Conservation (phyloP, 2,888 invertebrate genomes). For the Nymphalis urticae region DNA sequence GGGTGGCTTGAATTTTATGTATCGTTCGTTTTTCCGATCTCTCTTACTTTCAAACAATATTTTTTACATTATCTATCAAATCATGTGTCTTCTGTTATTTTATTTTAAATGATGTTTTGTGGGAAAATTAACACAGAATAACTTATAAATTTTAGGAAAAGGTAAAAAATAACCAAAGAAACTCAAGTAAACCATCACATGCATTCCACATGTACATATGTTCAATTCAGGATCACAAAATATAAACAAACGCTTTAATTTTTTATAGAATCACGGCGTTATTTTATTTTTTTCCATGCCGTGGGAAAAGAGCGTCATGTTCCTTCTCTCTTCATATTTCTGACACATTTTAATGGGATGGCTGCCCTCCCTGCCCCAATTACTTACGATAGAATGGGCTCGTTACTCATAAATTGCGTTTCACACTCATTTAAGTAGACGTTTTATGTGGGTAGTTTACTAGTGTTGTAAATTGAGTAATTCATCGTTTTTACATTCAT, state of each 20-base stretch:
- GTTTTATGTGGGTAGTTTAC: constrained; percentile 27
- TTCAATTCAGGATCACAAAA: constrained; percentile 9
- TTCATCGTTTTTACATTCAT: neutral
- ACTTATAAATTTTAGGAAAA: neutral
- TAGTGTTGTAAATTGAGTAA: constrained; percentile 13
- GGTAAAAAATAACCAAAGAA: neutral
- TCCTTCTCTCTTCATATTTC: constrained; percentile 33
- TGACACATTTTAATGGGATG: constrained; percentile 36
- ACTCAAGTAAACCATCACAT: constrained; percentile 10
- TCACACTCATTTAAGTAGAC: constrained; percentile 36
- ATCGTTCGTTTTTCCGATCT: too few relatives aligned
- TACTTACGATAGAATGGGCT: constrained; percentile 36
- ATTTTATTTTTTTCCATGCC: constrained; percentile 19
- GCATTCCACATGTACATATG: constrained; percentile 21
- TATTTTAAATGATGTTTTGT: too few relatives aligned
- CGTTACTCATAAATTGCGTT: constrained; percentile 39
- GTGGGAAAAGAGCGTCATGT: constrained; percentile 30
- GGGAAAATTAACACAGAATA: neutral
- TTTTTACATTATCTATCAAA: too few relatives aligned
- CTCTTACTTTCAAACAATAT: too few relatives aligned
- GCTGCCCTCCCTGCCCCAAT: constrained; percentile 38
- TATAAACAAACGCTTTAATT: constrained; percentile 17
- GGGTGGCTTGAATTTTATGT: too few relatives aligned
- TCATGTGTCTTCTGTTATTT: too few relatives aligned
- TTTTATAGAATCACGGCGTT: constrained; percentile 18